A percentile compares a stretch with the other conserved stretches of the same genome.
Conservation (phyloP, 2,888 invertebrate species). For the Aproaerema taeniolella region DNA sequence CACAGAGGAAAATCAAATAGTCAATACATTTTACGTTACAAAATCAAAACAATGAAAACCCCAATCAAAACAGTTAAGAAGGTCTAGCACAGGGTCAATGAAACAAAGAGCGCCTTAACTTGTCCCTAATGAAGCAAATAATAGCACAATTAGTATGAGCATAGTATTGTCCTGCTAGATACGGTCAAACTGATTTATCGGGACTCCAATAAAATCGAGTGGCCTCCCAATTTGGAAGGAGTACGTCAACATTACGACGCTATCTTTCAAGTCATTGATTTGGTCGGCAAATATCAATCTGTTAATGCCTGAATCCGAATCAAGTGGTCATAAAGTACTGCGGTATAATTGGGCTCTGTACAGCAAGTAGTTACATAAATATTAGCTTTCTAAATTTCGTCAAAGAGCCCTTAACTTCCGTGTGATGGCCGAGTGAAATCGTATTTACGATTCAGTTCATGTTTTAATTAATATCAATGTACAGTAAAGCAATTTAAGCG, state of each 20-base stretch:
- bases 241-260: not conserved
- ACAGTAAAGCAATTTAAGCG: too few relatives aligned
- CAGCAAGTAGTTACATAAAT: slow-evolving; percentile 8
- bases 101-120: slow-evolving; percentile 12
- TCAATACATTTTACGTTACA: too few relatives aligned
- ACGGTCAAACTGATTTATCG: slow-evolving; percentile 10
- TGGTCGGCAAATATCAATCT: too few relatives aligned
- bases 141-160: slow-evolving; percentile 17
- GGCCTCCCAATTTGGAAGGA: slow-evolving; percentile 5
- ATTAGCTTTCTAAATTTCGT: slow-evolving; percentile 37
- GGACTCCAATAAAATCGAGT: slow-evolving; percentile 7
- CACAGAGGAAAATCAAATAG: too few relatives aligned
- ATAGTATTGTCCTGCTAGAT: slow-evolving; percentile 10
- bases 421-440: slow-evolving; percentile 33
- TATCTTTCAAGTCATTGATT: not conserved
- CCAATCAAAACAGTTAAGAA: not conserved
- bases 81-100: slow-evolving; percentile 7
- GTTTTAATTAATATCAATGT: slow-evolving; percentile 8
- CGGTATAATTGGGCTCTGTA: too few relatives aligned
- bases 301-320: too few relatives aligned
- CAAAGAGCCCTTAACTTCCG: slow-evolving; percentile 29
- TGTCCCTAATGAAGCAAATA: slow-evolving; percentile 17
- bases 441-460: slow-evolving; percentile 16
- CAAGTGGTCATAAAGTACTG: too few relatives aligned
- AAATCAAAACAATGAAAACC: not conserved